Percentiles rank a stretch among this genome's conserved stretches.
Conservation (phyloP, 1,140 invertebrate genomes). For the Papilio aristodemus region DNA sequence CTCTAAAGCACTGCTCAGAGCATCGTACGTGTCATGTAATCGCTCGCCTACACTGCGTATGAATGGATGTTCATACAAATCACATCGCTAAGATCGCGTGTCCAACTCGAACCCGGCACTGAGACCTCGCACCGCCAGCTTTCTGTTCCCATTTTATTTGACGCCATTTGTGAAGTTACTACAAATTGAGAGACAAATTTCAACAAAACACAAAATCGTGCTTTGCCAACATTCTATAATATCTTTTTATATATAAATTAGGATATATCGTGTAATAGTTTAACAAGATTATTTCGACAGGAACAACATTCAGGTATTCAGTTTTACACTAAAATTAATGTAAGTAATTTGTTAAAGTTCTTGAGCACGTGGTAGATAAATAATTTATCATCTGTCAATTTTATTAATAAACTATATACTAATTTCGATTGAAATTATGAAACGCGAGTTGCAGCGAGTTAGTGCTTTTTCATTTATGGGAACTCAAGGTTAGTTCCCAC, state of each 20-base stretch:
- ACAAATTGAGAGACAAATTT: slow-evolving; percentile 12
- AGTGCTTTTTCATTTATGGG: too few species aligned
- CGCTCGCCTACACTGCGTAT: slow-evolving; percentile 3
- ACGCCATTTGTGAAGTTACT: not conserved
- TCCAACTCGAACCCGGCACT: not conserved
- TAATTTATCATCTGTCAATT: not conserved
- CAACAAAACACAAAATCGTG: slow-evolving; percentile 18
- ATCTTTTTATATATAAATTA: not conserved
- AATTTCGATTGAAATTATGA: not conserved
- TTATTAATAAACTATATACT: not conserved
- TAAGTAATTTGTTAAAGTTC: not conserved
- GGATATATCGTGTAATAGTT: not conserved
- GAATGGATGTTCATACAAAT: slow-evolving; percentile 19
- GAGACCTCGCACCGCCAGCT: not conserved
- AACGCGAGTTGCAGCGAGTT: too few species aligned
- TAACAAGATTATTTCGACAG: slow-evolving; percentile 7
- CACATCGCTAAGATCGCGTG: slow-evolving; percentile 10
- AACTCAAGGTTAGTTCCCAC: too few species aligned
- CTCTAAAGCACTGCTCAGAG: not conserved
- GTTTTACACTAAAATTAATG: slow-evolving; percentile 11
- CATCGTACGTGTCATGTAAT: slow-evolving; percentile 1
- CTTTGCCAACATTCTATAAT: not conserved
- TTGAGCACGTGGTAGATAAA: not conserved
- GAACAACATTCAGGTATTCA: not conserved
- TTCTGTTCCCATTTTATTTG: not conserved